Evolutionary conservation across 2,888 invertebrate species (phyloP).

Genomic region (Diarsia brunnea): DNA sequence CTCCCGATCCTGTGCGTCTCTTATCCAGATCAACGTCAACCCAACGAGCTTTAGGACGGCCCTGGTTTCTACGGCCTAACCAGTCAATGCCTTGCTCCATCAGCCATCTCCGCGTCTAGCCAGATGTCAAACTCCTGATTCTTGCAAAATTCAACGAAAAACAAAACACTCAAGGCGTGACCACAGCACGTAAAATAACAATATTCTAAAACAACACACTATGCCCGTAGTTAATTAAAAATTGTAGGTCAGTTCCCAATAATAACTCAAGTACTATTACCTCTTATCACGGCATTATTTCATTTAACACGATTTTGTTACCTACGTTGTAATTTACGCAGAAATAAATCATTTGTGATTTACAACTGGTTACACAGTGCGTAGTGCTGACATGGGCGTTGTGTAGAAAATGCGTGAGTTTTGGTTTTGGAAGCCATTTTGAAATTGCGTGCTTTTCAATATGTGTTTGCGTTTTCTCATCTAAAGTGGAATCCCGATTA

Average conservation of each 20-base stretch:
- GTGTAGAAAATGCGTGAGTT: slow-evolving; percentile 11
- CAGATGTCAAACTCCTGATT: background rate
- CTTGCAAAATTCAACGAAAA: background rate
- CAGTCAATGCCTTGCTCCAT: too few species aligned
- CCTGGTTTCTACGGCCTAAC: too few species aligned
- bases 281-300: slow-evolving; percentile 39
- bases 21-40: too few species aligned
- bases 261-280: slow-evolving; percentile 44
- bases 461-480: background rate
- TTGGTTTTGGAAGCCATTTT: slow-evolving; percentile 7
- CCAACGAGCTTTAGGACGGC: too few species aligned
- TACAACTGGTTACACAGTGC: background rate
- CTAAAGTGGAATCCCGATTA: background rate
- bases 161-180: slow-evolving; percentile 10
- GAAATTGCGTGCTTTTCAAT: background rate
- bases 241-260: slow-evolving; percentile 44
- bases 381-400: slow-evolving; percentile 14
- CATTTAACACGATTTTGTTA: slow-evolving; percentile 41
- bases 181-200: slow-evolving; percentile 18
- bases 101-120: too few species aligned
- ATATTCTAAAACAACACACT: background rate
- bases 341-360: slow-evolving; percentile 46
- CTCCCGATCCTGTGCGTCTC: too few species aligned
- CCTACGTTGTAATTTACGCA: slow-evolving; percentile 31
- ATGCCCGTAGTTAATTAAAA: slow-evolving; percentile 37